Evolutionary conservation across 2,113 vertebrate genomes (phyloP), one percentile per base, ranked within the genome.

Genomic region (Zapornia atra): DNA sequence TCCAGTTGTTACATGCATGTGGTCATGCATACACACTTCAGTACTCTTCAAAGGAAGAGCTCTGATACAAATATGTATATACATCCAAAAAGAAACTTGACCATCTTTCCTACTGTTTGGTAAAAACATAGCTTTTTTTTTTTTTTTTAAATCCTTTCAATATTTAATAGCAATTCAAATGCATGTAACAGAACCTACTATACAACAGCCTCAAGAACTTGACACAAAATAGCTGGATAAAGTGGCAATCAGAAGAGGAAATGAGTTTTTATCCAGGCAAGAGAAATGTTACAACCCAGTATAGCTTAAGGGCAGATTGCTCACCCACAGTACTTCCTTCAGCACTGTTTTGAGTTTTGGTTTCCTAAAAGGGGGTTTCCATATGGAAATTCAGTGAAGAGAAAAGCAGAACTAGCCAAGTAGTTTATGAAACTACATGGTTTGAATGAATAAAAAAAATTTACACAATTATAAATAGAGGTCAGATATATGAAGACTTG

Each of bases 281-380:
- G 85, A 97, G 96, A 97, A 98, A 83, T 89, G 94, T 97, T 98
- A 96, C 84, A 98, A 82, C 53, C 50, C 81, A 63, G 38, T 38
- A 42, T 97, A 95, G 96, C 97, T 98, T 94, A 90, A 96, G 98
- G 98, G 97, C n/a, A 50, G 96, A 97, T 97, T 95, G 97, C 95
- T 98, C 97, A 95, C 96, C 94, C 97, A 97, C 96, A 96, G 70
- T 95, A 92, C 78, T 98, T 97, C 80, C 97, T 98, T 97, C 92
- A 97, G 92, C 90, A 95, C 91, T 92, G 96, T 97, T 98, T 97
- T 76, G 70, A 96, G 88, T 95, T 97, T 98, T 97, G 76, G 76
- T 95, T 97, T 96, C 95, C 90, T 91, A 31, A 54, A 69, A 77
- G 87, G 96, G 96, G 92, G 78, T 97, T 98, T 98, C 97, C 90